Evolutionary conservation across 2,888 invertebrate species (phyloP), one percentile per base, ranked within the genome.

Genomic region (Cecidostiba fungosa): DNA sequence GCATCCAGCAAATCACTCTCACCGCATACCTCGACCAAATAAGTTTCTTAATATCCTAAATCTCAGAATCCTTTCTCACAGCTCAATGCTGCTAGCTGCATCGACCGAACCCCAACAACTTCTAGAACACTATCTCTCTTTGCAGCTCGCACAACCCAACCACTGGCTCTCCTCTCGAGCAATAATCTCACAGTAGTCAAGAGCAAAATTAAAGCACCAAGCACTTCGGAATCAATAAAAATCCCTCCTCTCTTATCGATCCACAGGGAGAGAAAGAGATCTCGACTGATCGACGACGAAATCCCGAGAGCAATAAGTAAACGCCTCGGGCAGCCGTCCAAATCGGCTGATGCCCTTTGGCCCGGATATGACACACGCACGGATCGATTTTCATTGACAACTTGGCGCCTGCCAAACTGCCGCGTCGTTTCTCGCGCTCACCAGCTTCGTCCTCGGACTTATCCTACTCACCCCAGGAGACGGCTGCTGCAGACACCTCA

Each of bases 371-470:
- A 86, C 89, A 89, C 66, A 69, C 70, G 62, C 69, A 47, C 62
- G 77, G 77, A 91, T 91, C 89, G 91, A 91, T 92, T 92, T 92
- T 92, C 92, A 92, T 92, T 92, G 92, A 92, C 91, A 91, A 91
- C 82, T 62, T n/a, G 19, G 69, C 74, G 54, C 72, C 72, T 73
- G 85, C 85, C 82, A 85, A 82, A 70, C 74, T 82, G 81, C 77
- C 82, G 80, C 62, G 73, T 79, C 29, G 50, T 26, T 12, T 66
- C 76, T 26, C 85, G 84, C 88, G 29, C 16, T 70, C 10, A 72
- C n/a, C n/a, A 72, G 6, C 36, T n/a, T 36, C 70, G 8, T 59
- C 8, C 54, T n/a, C 54, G n/a, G 1, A 23, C n/a, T 23, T 54
- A 47, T 19, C 50, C 19, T 59, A n/a, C 54, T 59, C n/a, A 59